A percentile compares a stretch with the other conserved stretches of the same genome.
These are phyloP conservation scores for Donacobius atricapilla DNA, from an alignment of 2,113 vertebrate species.

Conservation along the genomic window DNA sequence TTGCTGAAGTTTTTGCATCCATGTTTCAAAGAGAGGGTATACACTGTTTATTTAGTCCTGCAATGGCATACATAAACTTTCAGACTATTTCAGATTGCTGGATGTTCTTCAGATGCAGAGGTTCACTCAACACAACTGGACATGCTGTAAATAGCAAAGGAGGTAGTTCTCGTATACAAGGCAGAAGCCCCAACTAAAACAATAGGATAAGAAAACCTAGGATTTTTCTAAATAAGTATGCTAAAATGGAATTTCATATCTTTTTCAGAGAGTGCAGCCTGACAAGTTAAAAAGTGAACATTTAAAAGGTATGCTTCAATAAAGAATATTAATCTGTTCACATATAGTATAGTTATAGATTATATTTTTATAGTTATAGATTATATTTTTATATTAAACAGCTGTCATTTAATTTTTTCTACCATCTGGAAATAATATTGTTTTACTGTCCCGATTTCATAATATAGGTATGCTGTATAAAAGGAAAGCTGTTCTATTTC, in stretches of 20 bases:
- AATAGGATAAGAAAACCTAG: not conserved
- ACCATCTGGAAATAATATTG: not conserved
- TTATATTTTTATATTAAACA: not conserved
- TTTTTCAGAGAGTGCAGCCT: not conserved
- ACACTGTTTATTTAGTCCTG: not conserved
- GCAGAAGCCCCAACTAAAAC: not conserved
- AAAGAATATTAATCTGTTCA: not conserved
- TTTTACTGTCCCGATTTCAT: not conserved
- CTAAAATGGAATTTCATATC: not conserved
- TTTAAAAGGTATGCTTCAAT: not conserved
- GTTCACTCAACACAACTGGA: not conserved
- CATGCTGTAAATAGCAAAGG: not conserved
- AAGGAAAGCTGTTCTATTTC: conserved; percentile 12
- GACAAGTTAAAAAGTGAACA: not conserved
- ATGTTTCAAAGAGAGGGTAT: not conserved
- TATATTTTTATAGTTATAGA: not conserved
- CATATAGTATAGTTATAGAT: not conserved
- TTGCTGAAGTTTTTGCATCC: not conserved
- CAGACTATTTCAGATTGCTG: not conserved
- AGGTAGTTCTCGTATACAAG: not conserved
- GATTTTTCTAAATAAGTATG: not conserved
- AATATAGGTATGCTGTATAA: not conserved
- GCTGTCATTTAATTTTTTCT: not conserved
- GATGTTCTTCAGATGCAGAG: not conserved
- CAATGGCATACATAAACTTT: not conserved